A percentile compares a stretch with the other conserved stretches of the same genome.
Conservation (phyloP, 1,140 invertebrate species). For the Hestina assimilis region DNA sequence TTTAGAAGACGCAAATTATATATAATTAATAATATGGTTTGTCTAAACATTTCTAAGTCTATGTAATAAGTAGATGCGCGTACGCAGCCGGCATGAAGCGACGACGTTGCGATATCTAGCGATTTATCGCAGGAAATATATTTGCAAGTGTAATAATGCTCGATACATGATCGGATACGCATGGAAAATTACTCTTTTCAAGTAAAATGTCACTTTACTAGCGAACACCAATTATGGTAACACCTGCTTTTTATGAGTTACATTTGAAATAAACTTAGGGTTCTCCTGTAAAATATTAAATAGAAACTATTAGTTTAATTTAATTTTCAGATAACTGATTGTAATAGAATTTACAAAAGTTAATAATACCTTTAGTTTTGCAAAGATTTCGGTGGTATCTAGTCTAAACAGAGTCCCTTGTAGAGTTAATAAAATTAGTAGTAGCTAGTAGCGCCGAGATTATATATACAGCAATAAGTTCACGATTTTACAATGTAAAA, state of each 20-base stretch:
- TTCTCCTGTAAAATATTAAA: neutral
- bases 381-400: too few relatives aligned
- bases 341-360: too few relatives aligned
- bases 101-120: constrained; percentile 42
- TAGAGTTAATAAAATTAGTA: too few relatives aligned
- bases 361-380: too few relatives aligned
- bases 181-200: constrained; percentile 29
- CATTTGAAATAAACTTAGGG: neutral
- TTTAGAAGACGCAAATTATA: too few relatives aligned
- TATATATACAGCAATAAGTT: too few relatives aligned
- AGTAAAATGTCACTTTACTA: constrained; percentile 14
- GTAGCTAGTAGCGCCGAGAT: too few relatives aligned
- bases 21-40: neutral
- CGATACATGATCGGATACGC: constrained; percentile 30
- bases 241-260: neutral
- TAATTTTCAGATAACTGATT: too few relatives aligned
- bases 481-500: too few relatives aligned
- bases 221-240: constrained; percentile 9
- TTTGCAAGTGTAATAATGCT: constrained; percentile 66
- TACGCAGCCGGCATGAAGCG: constrained; percentile 36
- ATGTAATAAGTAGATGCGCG: constrained; percentile 9
- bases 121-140: constrained; percentile 61
- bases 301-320: too few relatives aligned
- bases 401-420: too few relatives aligned
- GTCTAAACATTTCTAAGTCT: neutral